phyloP scores from a whole-genome alignment of 2,797 vertebrate species.

The Trachurus trachurus region DNA sequence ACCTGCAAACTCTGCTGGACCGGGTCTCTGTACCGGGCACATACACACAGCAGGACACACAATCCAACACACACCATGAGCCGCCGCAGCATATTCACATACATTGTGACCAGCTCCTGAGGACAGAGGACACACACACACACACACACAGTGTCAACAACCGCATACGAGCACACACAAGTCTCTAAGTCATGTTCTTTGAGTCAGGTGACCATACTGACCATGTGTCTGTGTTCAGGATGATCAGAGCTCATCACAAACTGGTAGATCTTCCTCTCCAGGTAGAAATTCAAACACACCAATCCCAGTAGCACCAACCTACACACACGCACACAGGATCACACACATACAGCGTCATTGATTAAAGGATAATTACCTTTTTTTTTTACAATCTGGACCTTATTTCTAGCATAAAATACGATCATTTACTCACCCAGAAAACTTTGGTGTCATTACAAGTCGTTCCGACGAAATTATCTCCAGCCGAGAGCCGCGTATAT shows the following conservation, averaged over 20 bases:
- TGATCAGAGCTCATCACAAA: conserved; percentile 72
- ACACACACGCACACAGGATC: conserved; percentile 26
- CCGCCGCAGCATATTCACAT: conserved; percentile 54
- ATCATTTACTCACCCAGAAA: too few relatives aligned
- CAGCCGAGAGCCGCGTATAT: too few relatives aligned
- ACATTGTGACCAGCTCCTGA: conserved; percentile 66
- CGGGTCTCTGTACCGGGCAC: conserved; percentile 76
- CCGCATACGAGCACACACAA: background rate
- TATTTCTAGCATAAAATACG: too few relatives aligned
- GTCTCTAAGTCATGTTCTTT: background rate
- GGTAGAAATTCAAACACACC: conserved; percentile 86
- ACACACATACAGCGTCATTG: background rate
- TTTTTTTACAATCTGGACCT: too few relatives aligned
- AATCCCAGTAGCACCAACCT: conserved; percentile 83
- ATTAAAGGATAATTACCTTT: too few relatives aligned
- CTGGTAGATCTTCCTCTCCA: conserved; percentile 84
- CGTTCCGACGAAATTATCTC: too few relatives aligned
- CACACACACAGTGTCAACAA: background rate
- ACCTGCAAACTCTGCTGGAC: conserved; percentile 84
- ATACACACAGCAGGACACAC: conserved; percentile 64
- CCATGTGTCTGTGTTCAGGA: conserved; percentile 83
- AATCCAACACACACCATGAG: conserved; percentile 39
- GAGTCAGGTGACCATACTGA: conserved; percentile 47
- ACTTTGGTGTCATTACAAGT: too few relatives aligned
- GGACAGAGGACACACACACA: background rate